Evolutionary conservation across 2,888 invertebrate genomes (phyloP), one percentile per base, ranked within the genome.

Genomic region (Lymantria monacha): DNA sequence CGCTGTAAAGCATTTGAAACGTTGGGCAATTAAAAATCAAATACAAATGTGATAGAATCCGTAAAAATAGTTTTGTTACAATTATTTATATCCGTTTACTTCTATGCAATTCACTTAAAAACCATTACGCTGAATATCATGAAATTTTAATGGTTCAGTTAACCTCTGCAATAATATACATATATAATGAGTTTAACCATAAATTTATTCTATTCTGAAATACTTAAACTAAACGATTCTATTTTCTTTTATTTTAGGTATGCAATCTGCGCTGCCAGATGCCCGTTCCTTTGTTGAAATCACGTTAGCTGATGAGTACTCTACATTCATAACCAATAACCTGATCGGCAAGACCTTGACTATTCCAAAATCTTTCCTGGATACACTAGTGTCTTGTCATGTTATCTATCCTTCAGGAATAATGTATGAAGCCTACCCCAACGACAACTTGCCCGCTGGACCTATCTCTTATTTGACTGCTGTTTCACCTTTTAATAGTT

Each of bases 351-450:
- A 55, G 15, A 22, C 49, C 1, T 1, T 63, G 0, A 5, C 43
- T 0, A 63, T 63, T 38, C 43, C 57, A 3, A 63, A 60, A 30
- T 63, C 48, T 9, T 57, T 51, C 40, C 9, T 53, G 0, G 63
- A 63, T 11, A 57, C 51, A 7, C 51, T 63, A 0, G 46, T 42
- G 8, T 0, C 3, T 14, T 63, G 62, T 42, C 46, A 48, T 1
- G 53, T 63, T 3, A 3, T 57, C 9, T 63, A 44, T 37, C 62
- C 64, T 0, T 53, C 49, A 36, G 64, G 64, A 0, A 9, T 30
- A 2, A 15, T 30, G 0, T 53, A 44, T 31, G 61, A 63, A 42
- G 64, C 48, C 15, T 63, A 12, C 11, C 63, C 63, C 3, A 55
- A 48, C 9, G 51, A 52, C 38, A 44, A 43, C 0, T 11, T 63